These are phyloP conservation scores for Oxyscelio sp. DNA, from an alignment of 2,888 invertebrate genomes.

Conservation along the genomic window DNA sequence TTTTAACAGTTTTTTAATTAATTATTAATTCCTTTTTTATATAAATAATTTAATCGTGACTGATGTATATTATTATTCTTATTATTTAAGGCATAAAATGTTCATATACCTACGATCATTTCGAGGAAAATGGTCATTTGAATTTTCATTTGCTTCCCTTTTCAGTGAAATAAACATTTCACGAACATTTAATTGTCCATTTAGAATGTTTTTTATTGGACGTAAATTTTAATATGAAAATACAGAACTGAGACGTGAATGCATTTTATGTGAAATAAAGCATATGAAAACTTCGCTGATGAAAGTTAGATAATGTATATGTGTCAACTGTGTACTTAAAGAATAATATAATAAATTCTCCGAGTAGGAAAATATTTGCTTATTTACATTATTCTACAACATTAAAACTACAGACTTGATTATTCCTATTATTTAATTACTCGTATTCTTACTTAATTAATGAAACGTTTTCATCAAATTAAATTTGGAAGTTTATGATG, in stretches of 20 bases:
- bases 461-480: too few relatives aligned
- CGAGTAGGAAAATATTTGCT: too few relatives aligned
- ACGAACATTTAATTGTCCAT: background rate
- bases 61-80: too few relatives aligned
- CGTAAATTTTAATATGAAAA: background rate
- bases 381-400: too few relatives aligned
- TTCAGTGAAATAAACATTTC: background rate
- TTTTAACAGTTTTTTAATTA: too few relatives aligned
- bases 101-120: background rate
- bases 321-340: background rate
- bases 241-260: background rate
- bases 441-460: too few relatives aligned
- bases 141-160: background rate
- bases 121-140: background rate
- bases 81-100: too few relatives aligned
- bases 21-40: too few relatives aligned
- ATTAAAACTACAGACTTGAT: too few relatives aligned
- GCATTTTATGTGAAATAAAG: background rate
- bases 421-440: too few relatives aligned
- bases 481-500: too few relatives aligned
- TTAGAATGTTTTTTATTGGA: conserved; percentile 2
- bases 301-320: background rate
- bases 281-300: background rate
- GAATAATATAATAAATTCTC: background rate
- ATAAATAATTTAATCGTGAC: too few relatives aligned